Conservation (phyloP, 2,888 invertebrate genomes). For the Pharmacophagus antenor region DNA sequence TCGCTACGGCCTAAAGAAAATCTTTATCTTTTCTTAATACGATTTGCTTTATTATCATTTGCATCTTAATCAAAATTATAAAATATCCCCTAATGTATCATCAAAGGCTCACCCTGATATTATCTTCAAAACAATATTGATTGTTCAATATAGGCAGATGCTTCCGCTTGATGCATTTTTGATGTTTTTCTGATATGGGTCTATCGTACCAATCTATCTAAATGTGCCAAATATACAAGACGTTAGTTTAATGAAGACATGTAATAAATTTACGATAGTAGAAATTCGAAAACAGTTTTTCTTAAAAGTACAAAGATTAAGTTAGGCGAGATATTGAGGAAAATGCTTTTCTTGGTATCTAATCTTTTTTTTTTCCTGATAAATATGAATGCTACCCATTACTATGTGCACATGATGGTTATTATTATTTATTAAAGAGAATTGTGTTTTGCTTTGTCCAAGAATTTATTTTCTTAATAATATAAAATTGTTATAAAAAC, state of each 20-base stretch:
- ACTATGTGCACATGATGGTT: too few species aligned
- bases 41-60: background rate
- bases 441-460: background rate
- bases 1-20: too few species aligned
- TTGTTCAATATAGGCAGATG: conserved; percentile 70
- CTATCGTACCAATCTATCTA: conserved; percentile 77
- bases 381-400: too few species aligned
- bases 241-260: conserved; percentile 64
- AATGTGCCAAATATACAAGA: conserved; percentile 79
- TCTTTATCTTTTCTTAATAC: too few species aligned
- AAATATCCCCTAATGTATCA: background rate
- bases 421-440: too few species aligned
- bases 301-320: background rate
- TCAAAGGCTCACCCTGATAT: conserved; percentile 9
- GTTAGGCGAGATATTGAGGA: background rate
- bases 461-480: background rate
- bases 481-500: background rate
- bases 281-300: background rate
- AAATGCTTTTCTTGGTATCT: too few species aligned
- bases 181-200: conserved; percentile 82
- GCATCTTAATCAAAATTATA: background rate
- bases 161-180: conserved; percentile 82
- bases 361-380: too few species aligned
- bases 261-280: conserved; percentile 6
- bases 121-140: conserved; percentile 58